These are phyloP conservation scores for Petroica traversi DNA, from an alignment of 2,113 vertebrate genomes.

Conservation along the genomic window DNA sequence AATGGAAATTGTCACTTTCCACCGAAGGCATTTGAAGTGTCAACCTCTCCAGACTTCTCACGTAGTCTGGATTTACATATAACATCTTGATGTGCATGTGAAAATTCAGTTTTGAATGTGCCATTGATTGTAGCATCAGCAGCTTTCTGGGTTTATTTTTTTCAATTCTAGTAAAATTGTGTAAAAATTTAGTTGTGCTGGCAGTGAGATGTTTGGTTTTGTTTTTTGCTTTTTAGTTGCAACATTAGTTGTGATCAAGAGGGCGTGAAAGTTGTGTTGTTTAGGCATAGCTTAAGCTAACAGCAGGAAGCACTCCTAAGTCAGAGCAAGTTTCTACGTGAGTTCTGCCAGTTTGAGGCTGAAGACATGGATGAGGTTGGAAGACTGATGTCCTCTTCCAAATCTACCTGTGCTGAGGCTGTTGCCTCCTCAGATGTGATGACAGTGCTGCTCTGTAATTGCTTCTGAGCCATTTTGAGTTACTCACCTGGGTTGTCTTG, in stretches of 20 bases:
- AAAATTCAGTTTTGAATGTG: background rate
- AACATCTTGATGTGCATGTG: background rate
- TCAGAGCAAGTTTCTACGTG: background rate
- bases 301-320: background rate
- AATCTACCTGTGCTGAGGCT: background rate
- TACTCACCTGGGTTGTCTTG: background rate
- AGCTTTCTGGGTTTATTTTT: background rate
- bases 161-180: background rate
- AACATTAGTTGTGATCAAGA: background rate
- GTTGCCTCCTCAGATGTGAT: background rate
- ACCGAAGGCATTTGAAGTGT: background rate
- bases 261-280: background rate
- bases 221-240: background rate
- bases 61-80: background rate
- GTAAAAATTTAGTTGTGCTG: background rate
- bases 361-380: background rate
- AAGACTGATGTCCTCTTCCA: background rate
- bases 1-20: background rate
- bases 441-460: background rate
- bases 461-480: background rate
- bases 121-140: background rate
- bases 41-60: background rate
- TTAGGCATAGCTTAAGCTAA: background rate
- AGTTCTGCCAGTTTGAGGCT: background rate
- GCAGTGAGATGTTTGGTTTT: background rate